These are phyloP conservation scores for Blastobasis adustella DNA, from an alignment of 2,888 invertebrate genomes.

Conservation along the genomic window DNA sequence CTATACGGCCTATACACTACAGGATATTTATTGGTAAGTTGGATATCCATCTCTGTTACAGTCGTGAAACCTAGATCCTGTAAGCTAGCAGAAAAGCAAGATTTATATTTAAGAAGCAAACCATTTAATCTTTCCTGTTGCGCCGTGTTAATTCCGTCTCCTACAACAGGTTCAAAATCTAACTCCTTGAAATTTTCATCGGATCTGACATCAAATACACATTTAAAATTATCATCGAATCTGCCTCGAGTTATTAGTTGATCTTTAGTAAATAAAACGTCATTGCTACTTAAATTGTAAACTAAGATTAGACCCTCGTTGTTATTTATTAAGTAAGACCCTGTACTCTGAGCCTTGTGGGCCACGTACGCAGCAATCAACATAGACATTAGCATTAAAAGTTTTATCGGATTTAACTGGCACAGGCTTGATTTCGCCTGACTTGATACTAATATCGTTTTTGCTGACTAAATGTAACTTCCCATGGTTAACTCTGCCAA, in stretches of 20 bases:
- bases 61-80: constrained; percentile 13
- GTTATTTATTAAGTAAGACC: not conserved
- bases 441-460: not conserved
- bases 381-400: constrained; percentile 1
- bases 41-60: constrained; percentile 15
- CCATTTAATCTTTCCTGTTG: not conserved
- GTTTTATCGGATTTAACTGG: not conserved
- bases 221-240: too few relatives aligned
- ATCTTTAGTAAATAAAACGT: not conserved
- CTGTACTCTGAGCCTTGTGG: not conserved
- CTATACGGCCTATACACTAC: not conserved
- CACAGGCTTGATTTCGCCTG: not conserved
- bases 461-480: not conserved
- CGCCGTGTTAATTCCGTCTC: not conserved
- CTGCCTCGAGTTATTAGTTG: not conserved
- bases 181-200: not conserved
- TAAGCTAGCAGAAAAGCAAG: constrained; percentile 13
- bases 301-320: not conserved
- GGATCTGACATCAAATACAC: not conserved
- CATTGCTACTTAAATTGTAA: not conserved
- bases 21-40: constrained; percentile 9
- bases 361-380: constrained; percentile 3
- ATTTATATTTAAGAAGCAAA: constrained; percentile 2
- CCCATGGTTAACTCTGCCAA: not conserved
- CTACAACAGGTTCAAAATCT: not conserved